Evolutionary conservation across 2,888 invertebrate genomes (phyloP).

Genomic region (Enchytraeus crypticus): DNA sequence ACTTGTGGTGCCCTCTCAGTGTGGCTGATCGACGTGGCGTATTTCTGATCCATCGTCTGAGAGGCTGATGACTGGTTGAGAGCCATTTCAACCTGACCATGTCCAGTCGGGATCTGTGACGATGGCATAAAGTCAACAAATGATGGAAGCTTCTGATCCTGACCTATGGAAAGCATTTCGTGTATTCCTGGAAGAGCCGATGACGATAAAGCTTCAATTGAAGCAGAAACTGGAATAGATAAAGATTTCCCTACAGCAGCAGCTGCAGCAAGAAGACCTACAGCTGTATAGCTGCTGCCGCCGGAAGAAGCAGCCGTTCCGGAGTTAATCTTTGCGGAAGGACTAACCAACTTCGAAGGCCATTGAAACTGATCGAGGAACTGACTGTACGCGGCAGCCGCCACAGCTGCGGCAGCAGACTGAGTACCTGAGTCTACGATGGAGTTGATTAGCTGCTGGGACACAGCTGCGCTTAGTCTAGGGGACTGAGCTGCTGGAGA

Average conservation of each 20-base stretch:
- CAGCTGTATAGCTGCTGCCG: neutral
- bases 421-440: neutral
- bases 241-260: neutral
- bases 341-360: neutral
- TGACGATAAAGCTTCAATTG: no score
- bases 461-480: neutral
- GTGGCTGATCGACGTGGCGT: no score
- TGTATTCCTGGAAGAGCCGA: conserved; percentile 26
- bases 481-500: neutral
- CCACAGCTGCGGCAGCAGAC: neutral
- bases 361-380: neutral
- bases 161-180: conserved; percentile 26
- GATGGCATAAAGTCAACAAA: conserved; percentile 23
- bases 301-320: neutral
- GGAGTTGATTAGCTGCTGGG: neutral
- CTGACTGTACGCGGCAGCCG: neutral
- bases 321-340: neutral
- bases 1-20: no score
- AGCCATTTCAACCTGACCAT: no score
- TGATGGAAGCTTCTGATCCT: conserved; percentile 19
- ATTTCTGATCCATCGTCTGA: no score
- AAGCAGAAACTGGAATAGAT: no score
- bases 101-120: no score
- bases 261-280: neutral
- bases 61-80: no score